Percentiles rank a stretch among this genome's conserved stretches.
phyloP scores from a whole-genome alignment of 1,140 invertebrate species.

The Cotesia typhae region DNA sequence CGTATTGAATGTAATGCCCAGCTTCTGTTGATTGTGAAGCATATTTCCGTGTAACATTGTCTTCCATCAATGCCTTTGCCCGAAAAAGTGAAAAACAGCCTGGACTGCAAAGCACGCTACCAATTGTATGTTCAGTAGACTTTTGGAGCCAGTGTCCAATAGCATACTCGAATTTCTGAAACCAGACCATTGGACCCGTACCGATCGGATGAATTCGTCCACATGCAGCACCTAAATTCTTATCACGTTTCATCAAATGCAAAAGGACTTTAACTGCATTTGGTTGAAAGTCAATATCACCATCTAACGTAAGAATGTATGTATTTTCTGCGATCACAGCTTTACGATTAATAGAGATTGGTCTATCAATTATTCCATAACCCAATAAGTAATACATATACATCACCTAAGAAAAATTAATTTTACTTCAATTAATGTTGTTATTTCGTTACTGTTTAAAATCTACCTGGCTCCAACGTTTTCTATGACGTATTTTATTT shows the following conservation, averaged over 20 bases:
- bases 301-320: constrained; percentile 89
- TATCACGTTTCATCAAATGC: constrained; percentile 91
- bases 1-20: constrained; percentile 90
- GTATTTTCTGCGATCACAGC: constrained; percentile 86
- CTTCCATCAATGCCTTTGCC: constrained; percentile 88
- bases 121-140: constrained; percentile 92
- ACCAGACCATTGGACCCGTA: constrained; percentile 89
- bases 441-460: background rate
- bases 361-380: constrained; percentile 78
- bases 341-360: constrained; percentile 75
- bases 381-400: constrained; percentile 95
- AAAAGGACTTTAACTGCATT: constrained; percentile 85
- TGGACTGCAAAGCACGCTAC: constrained; percentile 87
- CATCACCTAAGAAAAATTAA: constrained; percentile 75
- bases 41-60: constrained; percentile 90
- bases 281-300: constrained; percentile 92
- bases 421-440: background rate
- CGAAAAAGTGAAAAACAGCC: constrained; percentile 93
- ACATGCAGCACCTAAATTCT: constrained; percentile 87
- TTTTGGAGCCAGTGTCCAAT: constrained; percentile 96
- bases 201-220: constrained; percentile 93
- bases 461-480: constrained; percentile 77
- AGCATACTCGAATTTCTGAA: constrained; percentile 93
- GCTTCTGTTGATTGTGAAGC: constrained; percentile 82
- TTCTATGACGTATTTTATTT: constrained; percentile 85